Evolutionary conservation across 2,797 vertebrate genomes (phyloP).

Genomic region (Galago senegalensis): DNA sequence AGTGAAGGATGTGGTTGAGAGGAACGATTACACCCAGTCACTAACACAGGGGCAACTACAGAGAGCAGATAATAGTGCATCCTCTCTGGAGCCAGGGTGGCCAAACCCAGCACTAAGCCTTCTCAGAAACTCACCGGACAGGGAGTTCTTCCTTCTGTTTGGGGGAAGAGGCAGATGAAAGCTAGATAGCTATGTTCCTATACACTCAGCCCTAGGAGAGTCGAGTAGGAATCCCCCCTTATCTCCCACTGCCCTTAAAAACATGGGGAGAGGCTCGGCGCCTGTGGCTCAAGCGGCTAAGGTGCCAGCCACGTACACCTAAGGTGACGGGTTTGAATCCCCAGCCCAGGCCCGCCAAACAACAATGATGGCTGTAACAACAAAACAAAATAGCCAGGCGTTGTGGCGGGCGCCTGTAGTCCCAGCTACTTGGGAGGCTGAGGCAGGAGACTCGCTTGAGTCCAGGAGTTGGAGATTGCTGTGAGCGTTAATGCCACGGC

Average conservation of each 20-base stretch:
- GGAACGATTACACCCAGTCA: neutral
- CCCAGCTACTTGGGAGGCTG: no score
- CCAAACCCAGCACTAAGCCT: neutral
- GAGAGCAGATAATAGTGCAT: neutral
- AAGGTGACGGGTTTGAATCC: no score
- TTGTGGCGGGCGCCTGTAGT: no score
- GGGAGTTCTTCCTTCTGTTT: neutral
- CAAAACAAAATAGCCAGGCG: no score
- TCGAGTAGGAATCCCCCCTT: neutral
- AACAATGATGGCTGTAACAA: neutral
- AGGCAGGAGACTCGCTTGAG: no score
- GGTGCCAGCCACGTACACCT: no score
- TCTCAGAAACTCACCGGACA: neutral
- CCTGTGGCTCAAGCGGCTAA: no score
- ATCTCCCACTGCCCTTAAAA: neutral
- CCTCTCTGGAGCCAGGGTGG: neutral
- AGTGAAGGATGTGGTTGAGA: constrained; percentile 32
- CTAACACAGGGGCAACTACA: neutral
- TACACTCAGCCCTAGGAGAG: no score
- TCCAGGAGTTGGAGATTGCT: no score
- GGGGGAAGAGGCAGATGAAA: neutral
- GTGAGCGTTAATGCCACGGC: no score
- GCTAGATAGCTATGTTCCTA: neutral
- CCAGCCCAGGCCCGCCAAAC: no score
- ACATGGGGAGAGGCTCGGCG: neutral